These are phyloP conservation scores for Lumbricus terrestris DNA, from an alignment of 2,888 invertebrate species.

Conservation along the genomic window DNA sequence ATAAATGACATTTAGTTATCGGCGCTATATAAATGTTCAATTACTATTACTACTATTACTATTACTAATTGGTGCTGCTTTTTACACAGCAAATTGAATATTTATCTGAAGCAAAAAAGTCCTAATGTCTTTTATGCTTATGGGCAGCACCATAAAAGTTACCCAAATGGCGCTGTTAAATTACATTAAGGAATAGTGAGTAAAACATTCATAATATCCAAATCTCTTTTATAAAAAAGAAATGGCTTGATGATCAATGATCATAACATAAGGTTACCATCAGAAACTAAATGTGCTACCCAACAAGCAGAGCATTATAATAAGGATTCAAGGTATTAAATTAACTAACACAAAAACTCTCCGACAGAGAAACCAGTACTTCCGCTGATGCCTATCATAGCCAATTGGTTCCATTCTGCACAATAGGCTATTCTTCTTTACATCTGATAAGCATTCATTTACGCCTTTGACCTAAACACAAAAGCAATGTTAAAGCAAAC, in stretches of 20 bases:
- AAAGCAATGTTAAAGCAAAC: background rate
- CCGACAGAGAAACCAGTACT: slow-evolving; percentile 93
- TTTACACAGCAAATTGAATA: too few species aligned
- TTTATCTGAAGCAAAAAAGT: background rate
- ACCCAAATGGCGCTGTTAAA: background rate
- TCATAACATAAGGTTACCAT: background rate
- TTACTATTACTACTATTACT: too few species aligned
- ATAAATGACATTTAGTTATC: too few species aligned
- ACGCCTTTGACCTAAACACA: slow-evolving; percentile 75
- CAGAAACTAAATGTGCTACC: background rate
- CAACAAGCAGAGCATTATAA: background rate
- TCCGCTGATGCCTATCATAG: slow-evolving; percentile 90
- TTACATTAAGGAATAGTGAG: background rate
- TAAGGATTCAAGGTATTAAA: background rate
- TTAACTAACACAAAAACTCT: slow-evolving; percentile 84
- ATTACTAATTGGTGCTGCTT: too few species aligned
- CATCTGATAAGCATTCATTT: slow-evolving; percentile 85
- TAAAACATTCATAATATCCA: background rate
- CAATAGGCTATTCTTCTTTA: slow-evolving; percentile 85
- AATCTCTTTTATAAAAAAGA: background rate
- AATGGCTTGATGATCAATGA: background rate
- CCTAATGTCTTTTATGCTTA: background rate
- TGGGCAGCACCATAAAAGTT: background rate
- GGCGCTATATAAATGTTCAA: too few species aligned
- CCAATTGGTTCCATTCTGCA: slow-evolving; percentile 92